A percentile compares a stretch with the other conserved stretches of the same genome.
These are phyloP conservation scores for Pseudochaenichthys georgianus DNA, from an alignment of 2,797 vertebrate species.

Conservation along the genomic window DNA sequence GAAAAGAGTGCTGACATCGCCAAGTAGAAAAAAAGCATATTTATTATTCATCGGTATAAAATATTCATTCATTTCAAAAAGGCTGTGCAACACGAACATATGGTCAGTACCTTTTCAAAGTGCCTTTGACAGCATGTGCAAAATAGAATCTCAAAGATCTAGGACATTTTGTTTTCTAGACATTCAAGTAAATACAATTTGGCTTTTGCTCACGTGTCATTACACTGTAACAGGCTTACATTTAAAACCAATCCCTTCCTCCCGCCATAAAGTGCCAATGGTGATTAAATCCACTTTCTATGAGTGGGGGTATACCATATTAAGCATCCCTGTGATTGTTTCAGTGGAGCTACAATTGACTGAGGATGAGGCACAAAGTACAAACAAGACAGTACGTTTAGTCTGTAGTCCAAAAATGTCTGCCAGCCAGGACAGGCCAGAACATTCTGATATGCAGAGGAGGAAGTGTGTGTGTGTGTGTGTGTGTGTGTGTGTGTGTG, in stretches of 20 bases:
- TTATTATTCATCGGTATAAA: constrained; percentile 84
- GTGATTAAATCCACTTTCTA: constrained; percentile 47
- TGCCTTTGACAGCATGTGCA: constrained; percentile 79
- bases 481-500: constrained; percentile 13
- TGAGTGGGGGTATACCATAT: constrained; percentile 19
- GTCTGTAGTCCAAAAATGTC: constrained; percentile 55
- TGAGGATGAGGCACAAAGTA: constrained; percentile 78
- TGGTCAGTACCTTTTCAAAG: constrained; percentile 72
- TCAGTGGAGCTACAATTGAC: constrained; percentile 67
- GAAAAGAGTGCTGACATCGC: constrained; percentile 58
- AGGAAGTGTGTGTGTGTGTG: constrained; percentile 49
- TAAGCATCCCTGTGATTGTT: constrained; percentile 65
- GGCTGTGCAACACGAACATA: constrained; percentile 79
- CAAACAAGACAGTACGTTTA: constrained; percentile 67
- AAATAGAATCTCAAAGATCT: constrained; percentile 72
- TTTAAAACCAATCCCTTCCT: constrained; percentile 37
- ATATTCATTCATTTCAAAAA: constrained; percentile 80
- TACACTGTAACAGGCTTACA: constrained; percentile 32
- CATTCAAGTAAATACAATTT: constrained; percentile 75
- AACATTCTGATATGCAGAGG: constrained; percentile 73
- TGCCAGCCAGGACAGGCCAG: constrained; percentile 61
- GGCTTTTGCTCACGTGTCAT: constrained; percentile 68
- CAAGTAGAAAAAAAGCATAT: constrained; percentile 69
- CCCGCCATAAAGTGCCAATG: constrained; percentile 59
- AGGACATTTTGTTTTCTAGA: constrained; percentile 63